These are phyloP conservation scores for Drosophila pandora DNA, from an alignment of 1,140 invertebrate genomes.

Conservation along the genomic window DNA sequence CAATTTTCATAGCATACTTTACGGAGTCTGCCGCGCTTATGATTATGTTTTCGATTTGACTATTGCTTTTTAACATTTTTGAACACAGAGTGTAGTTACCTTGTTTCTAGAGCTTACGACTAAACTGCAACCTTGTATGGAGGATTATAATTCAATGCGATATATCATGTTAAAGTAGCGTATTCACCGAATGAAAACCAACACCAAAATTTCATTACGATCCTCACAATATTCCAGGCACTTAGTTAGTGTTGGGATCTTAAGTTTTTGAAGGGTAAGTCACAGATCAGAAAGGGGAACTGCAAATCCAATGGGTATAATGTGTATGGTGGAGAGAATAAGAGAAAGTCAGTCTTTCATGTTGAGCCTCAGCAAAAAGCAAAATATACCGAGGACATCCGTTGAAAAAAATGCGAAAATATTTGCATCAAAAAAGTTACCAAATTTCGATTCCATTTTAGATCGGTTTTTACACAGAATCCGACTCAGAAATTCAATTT, in stretches of 20 bases:
- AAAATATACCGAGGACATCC: conserved; percentile 13
- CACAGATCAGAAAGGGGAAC: conserved; percentile 12
- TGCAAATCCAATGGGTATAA: conserved; percentile 31
- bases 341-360: conserved; percentile 5
- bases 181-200: conserved; percentile 57
- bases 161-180: conserved; percentile 20
- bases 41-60: conserved; percentile 41
- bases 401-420: conserved; percentile 7
- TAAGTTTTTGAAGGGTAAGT: conserved; percentile 8
- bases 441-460: conserved; percentile 23
- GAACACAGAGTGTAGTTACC: conserved; percentile 68
- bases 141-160: conserved; percentile 23
- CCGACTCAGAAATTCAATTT: conserved; percentile 6
- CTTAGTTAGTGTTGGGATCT: conserved; percentile 11
- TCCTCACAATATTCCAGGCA: conserved; percentile 41
- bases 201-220: conserved; percentile 65
- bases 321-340: conserved; percentile 15
- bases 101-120: conserved; percentile 59
- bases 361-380: conserved; percentile 21
- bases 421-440: conserved; percentile 32
- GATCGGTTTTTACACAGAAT: conserved; percentile 11
- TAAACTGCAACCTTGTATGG: conserved; percentile 67
- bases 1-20: conserved; percentile 78
- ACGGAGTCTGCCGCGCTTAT: conserved; percentile 46
- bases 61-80: conserved; percentile 84